phyloP scores from a whole-genome alignment of 2,797 vertebrate species.

The Enteromius argenteus region DNA sequence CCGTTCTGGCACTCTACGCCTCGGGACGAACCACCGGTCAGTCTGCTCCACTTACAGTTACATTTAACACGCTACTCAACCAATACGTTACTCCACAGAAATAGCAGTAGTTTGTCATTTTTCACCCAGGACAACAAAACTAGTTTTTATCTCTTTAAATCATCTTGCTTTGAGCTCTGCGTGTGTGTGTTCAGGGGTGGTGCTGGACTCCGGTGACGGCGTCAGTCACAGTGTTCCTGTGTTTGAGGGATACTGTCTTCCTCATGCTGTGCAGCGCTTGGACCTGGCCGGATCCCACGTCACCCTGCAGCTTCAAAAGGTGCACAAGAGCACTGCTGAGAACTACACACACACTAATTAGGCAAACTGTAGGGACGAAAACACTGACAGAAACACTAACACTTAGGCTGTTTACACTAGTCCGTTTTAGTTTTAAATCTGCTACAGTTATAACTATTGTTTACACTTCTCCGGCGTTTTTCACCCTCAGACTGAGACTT shows the following conservation, averaged over 20 bases:
- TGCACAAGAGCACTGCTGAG: slow-evolving; percentile 30
- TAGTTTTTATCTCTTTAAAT: too few relatives aligned
- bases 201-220: slow-evolving; percentile 82
- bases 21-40: slow-evolving; percentile 78
- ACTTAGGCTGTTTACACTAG: neutral
- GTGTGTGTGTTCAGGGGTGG: slow-evolving; percentile 72
- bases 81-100: too few relatives aligned
- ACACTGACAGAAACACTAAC: neutral
- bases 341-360: neutral
- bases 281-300: slow-evolving; percentile 78
- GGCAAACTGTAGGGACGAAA: neutral
- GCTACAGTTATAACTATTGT: too few relatives aligned
- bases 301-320: slow-evolving; percentile 78
- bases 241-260: slow-evolving; percentile 79
- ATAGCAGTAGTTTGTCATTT: too few relatives aligned
- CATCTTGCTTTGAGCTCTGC: too few relatives aligned
- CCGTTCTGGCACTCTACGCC: slow-evolving; percentile 78
- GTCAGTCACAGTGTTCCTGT: slow-evolving; percentile 82
- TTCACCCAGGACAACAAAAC: too few relatives aligned
- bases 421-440: too few relatives aligned
- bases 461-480: too few relatives aligned
- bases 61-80: too few relatives aligned
- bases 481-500: too few relatives aligned
- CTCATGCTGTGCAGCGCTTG: slow-evolving; percentile 80
- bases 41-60: neutral